phyloP scores from a whole-genome alignment of 2,797 vertebrate genomes.

The Odontamblyopus lacepedii region DNA sequence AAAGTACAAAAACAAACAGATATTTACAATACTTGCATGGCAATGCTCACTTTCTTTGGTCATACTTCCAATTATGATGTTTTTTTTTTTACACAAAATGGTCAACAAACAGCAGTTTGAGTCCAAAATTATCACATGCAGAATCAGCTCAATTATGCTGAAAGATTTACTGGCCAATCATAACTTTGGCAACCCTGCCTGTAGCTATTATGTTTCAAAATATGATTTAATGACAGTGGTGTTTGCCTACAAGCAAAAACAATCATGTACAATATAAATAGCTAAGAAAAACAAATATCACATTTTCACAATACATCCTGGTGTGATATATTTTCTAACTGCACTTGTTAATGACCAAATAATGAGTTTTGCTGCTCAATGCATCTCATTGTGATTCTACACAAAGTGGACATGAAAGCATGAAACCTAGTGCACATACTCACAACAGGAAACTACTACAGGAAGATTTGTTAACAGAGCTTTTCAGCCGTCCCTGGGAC shows the following conservation, averaged over 20 bases:
- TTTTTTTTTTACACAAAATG: slow-evolving; percentile 44
- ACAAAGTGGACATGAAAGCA: slow-evolving; percentile 65
- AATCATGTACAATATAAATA: slow-evolving; percentile 77
- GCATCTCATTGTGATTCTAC: slow-evolving; percentile 59
- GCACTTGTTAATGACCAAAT: slow-evolving; percentile 51
- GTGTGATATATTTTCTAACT: slow-evolving; percentile 59
- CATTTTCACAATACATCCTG: slow-evolving; percentile 69
- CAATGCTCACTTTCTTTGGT: slow-evolving; percentile 82
- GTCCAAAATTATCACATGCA: slow-evolving; percentile 65
- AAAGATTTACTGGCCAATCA: slow-evolving; percentile 54
- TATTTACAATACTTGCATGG: slow-evolving; percentile 84
- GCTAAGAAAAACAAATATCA: slow-evolving; percentile 68
- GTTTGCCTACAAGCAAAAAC: slow-evolving; percentile 56
- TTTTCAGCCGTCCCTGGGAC: slow-evolving; percentile 25
- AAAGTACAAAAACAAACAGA: slow-evolving; percentile 81
- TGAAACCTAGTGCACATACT: slow-evolving; percentile 65
- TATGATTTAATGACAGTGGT: slow-evolving; percentile 40
- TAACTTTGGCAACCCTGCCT: slow-evolving; percentile 54
- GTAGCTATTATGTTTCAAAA: slow-evolving; percentile 46
- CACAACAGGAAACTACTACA: slow-evolving; percentile 64
- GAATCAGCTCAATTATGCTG: slow-evolving; percentile 59
- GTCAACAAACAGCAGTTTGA: slow-evolving; percentile 55
- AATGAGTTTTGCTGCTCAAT: slow-evolving; percentile 62
- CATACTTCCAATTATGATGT: slow-evolving; percentile 72
- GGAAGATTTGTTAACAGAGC: slow-evolving; percentile 55